Conservation (phyloP, 2,888 invertebrate species). For the Patella ulyssiponensis region DNA sequence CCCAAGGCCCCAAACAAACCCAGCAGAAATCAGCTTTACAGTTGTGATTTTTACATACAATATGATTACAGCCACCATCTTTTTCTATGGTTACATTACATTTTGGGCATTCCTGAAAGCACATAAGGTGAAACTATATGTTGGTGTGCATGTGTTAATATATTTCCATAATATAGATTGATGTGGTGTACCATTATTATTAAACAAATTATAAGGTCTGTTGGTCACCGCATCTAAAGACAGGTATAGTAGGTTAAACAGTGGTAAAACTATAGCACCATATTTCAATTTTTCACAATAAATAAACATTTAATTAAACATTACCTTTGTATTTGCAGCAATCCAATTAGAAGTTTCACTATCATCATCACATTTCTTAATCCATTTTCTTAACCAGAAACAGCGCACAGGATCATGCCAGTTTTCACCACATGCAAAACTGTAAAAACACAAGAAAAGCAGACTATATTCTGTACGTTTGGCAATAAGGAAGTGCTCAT, state of each 20-base stretch:
- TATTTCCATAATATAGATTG: too few relatives aligned
- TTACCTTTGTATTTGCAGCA: constrained; percentile 94
- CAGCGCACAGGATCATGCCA: constrained; percentile 97
- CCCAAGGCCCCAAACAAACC: constrained; percentile 99
- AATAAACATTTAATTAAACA: background rate
- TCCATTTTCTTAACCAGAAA: constrained; percentile 92
- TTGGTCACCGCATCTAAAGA: too few relatives aligned
- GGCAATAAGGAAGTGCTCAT: too few relatives aligned
- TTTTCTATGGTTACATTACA: constrained; percentile 86
- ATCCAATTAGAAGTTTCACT: constrained; percentile 99
- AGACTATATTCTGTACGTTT: constrained; percentile 23
- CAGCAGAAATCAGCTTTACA: constrained; percentile 99
- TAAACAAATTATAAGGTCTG: too few relatives aligned
- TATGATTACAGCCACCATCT: constrained; percentile 99
- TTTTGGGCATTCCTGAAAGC: constrained; percentile 88
- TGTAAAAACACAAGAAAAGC: constrained; percentile 41
- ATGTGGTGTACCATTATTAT: too few relatives aligned
- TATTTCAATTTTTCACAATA: too few relatives aligned
- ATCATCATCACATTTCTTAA: constrained; percentile 99
- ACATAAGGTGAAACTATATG: background rate
- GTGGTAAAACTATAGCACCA: too few relatives aligned
- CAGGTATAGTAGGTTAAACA: too few relatives aligned
- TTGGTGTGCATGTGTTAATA: too few relatives aligned
- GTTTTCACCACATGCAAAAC: constrained; percentile 88
- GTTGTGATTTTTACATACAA: constrained; percentile 98